These are phyloP conservation scores for Trissolcus basalis DNA, from an alignment of 1,140 invertebrate genomes.

Conservation along the genomic window DNA sequence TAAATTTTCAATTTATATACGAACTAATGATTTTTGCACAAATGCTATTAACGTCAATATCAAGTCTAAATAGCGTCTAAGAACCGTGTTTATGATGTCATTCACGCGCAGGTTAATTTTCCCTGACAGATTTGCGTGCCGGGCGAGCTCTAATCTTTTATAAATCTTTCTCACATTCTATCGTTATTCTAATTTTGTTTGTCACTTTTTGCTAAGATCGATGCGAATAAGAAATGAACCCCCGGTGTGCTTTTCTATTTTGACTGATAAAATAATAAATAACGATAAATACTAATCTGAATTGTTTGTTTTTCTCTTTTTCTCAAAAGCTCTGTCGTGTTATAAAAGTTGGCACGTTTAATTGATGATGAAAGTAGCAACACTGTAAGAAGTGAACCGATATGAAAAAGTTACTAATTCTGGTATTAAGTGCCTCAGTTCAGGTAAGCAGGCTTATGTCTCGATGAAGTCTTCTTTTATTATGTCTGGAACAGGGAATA, in stretches of 20 bases:
- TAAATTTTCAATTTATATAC: background rate
- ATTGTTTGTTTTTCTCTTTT: conserved; percentile 6
- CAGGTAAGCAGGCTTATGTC: conserved; percentile 39
- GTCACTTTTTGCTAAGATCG: conserved; percentile 36
- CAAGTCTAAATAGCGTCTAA: conserved; percentile 25
- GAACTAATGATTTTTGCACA: conserved; percentile 14
- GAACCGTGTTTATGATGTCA: conserved; percentile 12
- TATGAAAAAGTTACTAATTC: conserved; percentile 7
- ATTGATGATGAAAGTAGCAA: too few relatives aligned
- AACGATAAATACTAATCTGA: too few relatives aligned
- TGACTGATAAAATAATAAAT: too few relatives aligned
- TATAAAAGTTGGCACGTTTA: too few relatives aligned
- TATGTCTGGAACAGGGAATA: conserved; percentile 40
- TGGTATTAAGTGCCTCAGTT: conserved; percentile 39
- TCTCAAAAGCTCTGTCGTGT: background rate
- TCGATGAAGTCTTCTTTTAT: conserved; percentile 41
- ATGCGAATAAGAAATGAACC: conserved; percentile 22
- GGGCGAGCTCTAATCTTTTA: conserved; percentile 18
- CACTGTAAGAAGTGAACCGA: background rate
- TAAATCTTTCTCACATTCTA: conserved; percentile 13
- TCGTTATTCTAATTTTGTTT: conserved; percentile 27
- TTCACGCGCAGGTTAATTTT: conserved; percentile 29
- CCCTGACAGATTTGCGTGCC: conserved; percentile 26
- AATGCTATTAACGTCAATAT: conserved; percentile 27
- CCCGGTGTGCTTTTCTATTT: background rate